These are phyloP conservation scores for Actinopyga echinites DNA, from an alignment of 53 echinoderm and acorn worm species.

Conservation along the genomic window DNA sequence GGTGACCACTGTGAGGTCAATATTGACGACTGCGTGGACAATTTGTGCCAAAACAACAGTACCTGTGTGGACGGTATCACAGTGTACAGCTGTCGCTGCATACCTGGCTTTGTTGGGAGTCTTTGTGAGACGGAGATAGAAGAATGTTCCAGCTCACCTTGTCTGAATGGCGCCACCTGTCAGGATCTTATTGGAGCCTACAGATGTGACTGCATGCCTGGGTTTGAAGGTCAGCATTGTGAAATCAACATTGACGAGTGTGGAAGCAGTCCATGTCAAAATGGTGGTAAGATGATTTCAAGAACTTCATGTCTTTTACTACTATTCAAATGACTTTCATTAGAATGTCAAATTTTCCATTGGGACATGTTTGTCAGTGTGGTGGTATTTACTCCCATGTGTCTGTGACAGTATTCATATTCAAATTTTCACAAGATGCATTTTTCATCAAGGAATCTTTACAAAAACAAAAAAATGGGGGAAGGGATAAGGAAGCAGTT, in stretches of 20 bases:
- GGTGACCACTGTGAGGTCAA: conserved; percentile 43
- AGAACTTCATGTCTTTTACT: background rate
- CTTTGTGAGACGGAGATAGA: conserved; percentile 52
- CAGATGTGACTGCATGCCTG: conserved; percentile 47
- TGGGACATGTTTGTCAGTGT: too few relatives aligned
- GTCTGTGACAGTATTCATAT: too few relatives aligned
- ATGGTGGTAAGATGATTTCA: conserved; percentile 36
- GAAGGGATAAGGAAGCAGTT: too few relatives aligned
- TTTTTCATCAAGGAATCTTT: too few relatives aligned
- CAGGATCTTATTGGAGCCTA: conserved; percentile 48
- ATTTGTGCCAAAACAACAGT: conserved; percentile 22
- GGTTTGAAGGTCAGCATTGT: conserved; percentile 48
- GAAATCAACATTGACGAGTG: conserved; percentile 62
- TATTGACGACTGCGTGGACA: conserved; percentile 34
- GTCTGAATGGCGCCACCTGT: conserved; percentile 58
- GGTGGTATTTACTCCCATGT: too few relatives aligned
- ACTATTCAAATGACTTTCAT: background rate
- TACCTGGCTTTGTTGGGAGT: conserved; percentile 45
- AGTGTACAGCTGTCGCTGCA: conserved; percentile 22
- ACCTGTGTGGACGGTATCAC: conserved; percentile 46
- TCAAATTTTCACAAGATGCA: too few relatives aligned
- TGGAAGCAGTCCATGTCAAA: conserved; percentile 28
- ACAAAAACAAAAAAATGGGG: too few relatives aligned
- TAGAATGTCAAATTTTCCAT: too few relatives aligned
- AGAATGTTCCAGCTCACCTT: conserved; percentile 60